Evolutionary conservation across 2,888 invertebrate genomes (phyloP), one percentile per base, ranked within the genome.

Genomic region (Thymelicus lineola): DNA sequence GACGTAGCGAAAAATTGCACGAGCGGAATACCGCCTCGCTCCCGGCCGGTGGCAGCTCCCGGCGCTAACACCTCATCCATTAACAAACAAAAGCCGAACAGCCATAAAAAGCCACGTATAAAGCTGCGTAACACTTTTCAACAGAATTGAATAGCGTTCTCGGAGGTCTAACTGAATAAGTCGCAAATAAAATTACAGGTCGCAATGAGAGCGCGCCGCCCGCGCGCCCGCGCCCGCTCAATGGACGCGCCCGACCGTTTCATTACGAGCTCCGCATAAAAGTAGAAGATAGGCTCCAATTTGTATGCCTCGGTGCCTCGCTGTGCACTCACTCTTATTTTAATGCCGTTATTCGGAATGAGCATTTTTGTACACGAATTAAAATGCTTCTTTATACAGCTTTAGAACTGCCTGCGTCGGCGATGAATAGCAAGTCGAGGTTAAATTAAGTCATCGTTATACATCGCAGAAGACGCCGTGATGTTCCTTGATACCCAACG

Each of bases 111-210:
- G 73, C 73, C 72, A 74, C 63, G 66, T 72, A 76, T 74, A 73
- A 71, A 71, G 57, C 71, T 67, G 66, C 73, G 75, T 73, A 73
- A 74, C 74, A 73, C 72, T 73, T 77, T 75, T 76, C 72, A 74
- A 70, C 71, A 46, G 69, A 70, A 76, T 72, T 76, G 73, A 73
- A 75, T 70, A 69, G 71, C 66, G 70, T 72, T 66, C 70, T 58
- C 69, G 70, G 68, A 70, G 63, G 65, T 48, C 68, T 74, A 74
- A 74, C 73, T 73, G 75, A 75, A 75, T 76, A 73, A 74, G 73
- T 73, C 74, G 73, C 75, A 75, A 76, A 75, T 76, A 75, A 75
- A 76, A 73, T 75, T 73, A 74, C 73, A 73, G 66, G 68, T 62
- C 59, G 68, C 66, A 15, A 20, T 72, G 73, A 71, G 72, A 72